These are phyloP conservation scores for Euglossa dilemma DNA, from an alignment of 1,140 invertebrate species.

Conservation along the genomic window DNA sequence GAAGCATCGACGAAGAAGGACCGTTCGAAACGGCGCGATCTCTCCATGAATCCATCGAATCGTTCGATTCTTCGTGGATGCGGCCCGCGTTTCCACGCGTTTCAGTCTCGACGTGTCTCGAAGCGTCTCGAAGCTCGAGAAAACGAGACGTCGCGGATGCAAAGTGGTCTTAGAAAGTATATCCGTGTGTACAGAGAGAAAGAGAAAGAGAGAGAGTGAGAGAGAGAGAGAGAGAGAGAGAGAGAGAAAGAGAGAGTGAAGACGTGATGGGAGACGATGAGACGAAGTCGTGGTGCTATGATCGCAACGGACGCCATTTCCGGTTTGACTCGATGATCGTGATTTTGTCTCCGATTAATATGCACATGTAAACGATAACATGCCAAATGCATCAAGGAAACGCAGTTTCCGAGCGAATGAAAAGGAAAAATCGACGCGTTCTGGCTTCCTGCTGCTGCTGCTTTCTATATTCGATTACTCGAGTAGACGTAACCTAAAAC, in stretches of 20 bases:
- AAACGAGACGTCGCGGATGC: background rate
- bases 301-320: slow-evolving; percentile 28
- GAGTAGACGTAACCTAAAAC: background rate
- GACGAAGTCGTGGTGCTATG: slow-evolving; percentile 22
- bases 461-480: background rate
- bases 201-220: too few relatives aligned
- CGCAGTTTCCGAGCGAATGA: background rate
- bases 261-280: background rate
- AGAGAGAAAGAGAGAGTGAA: background rate
- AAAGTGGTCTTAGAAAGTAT: slow-evolving; percentile 61
- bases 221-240: slow-evolving; percentile 39
- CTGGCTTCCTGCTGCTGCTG: background rate
- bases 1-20: slow-evolving; percentile 32
- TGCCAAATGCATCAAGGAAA: background rate
- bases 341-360: background rate
- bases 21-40: background rate
- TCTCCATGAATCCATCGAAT: too few relatives aligned
- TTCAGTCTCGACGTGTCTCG: slow-evolving; percentile 60
- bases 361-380: background rate
- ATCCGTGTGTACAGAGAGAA: slow-evolving; percentile 44
- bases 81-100: slow-evolving; percentile 35
- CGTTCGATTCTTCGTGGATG: slow-evolving; percentile 45
- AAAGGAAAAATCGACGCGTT: background rate
- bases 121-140: slow-evolving; percentile 50
- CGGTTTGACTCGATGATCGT: slow-evolving; percentile 54